A percentile compares a stretch with the other conserved stretches of the same genome.
These are phyloP conservation scores for Pseudeuparius sepicola DNA, from an alignment of 2,888 invertebrate genomes.

Conservation along the genomic window DNA sequence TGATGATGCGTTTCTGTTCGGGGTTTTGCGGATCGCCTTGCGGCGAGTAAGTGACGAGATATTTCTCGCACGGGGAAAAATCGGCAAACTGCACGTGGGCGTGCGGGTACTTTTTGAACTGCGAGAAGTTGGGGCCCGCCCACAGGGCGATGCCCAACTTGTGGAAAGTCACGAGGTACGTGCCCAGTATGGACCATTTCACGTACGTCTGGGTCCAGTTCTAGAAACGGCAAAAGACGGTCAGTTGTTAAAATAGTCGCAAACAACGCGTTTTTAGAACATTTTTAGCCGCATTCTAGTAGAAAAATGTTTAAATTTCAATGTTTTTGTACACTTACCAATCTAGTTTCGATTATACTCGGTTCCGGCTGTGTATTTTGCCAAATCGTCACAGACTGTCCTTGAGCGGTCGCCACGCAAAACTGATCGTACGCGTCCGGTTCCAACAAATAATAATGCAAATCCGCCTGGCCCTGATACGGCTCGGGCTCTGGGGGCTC, in stretches of 20 bases:
- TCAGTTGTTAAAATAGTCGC: no score
- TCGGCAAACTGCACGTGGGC: conserved; percentile 89
- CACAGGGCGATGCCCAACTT: conserved; percentile 91
- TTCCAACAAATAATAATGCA: conserved; percentile 87
- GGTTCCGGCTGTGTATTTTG: conserved; percentile 87
- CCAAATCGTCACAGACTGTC: conserved; percentile 68
- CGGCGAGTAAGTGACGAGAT: conserved; percentile 89
- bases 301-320: no score
- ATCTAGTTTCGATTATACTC: conserved; percentile 67
- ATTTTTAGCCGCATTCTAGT: no score
- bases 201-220: conserved; percentile 95
- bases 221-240: conserved; percentile 41
- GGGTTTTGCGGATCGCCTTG: conserved; percentile 53
- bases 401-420: conserved; percentile 75
- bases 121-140: conserved; percentile 90
- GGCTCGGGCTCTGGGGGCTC: conserved; percentile 80
- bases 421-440: conserved; percentile 96
- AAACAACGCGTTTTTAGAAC: no score
- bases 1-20: conserved; percentile 75
- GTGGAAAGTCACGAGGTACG: conserved; percentile 94
- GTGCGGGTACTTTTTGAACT: conserved; percentile 87
- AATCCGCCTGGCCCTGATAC: conserved; percentile 85
- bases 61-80: conserved; percentile 96
- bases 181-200: conserved; percentile 96
- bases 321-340: no score